Base-by-base conservation (phyloP, 2,888 invertebrate species). In the Willowsia nigromaculata region DNA sequence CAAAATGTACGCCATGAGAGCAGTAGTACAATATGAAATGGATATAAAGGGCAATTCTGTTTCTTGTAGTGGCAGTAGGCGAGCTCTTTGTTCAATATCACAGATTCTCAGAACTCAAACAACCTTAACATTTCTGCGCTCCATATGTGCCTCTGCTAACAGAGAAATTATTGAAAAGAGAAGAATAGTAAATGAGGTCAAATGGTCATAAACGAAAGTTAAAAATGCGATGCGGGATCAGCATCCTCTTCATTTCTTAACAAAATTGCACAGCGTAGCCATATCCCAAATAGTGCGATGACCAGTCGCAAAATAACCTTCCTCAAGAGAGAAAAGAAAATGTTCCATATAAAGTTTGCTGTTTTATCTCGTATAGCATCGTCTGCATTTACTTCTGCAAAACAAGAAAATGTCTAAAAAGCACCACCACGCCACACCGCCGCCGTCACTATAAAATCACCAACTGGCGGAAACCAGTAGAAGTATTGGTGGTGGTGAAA, bases 131-230 rank as follows among this genome's bases (percentile, higher is more conserved):
- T 22, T 56, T 22, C 22, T 22, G 4, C 22, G 1, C 62, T 15
- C 13, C n/a, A n/a, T n/a, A n/a, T 62, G 27, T 62, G 30, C 30
- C 30, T 30, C 30, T 30, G 9, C 3, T 30, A 27, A 30, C 62
- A 15, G 30, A 22, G 22, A 27, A 30, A 30, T 62, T 78, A 53
- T 78, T 50, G 53, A 78, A 53, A 78, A 53, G n/a, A 53, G 53
- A 33, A 53, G 33, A 78, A 78, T 33, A 33, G 78, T n/a, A 62
- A 78, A 78, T 33, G 56, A 56, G 78, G 78, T 78, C 78, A 78
- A 50, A 53, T 22, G 53, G 33, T 11, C 53, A 15, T 4, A 33
- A 4, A 33, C 37, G 1, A 62, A 59, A 59, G 2, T 18, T 37
- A 37, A 33, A 68, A 68, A 33, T 18, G n/a, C 50, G 13, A 56